Evolutionary conservation across 2,113 vertebrate genomes (phyloP).

Genomic region (Lophochroa leadbeateri): DNA sequence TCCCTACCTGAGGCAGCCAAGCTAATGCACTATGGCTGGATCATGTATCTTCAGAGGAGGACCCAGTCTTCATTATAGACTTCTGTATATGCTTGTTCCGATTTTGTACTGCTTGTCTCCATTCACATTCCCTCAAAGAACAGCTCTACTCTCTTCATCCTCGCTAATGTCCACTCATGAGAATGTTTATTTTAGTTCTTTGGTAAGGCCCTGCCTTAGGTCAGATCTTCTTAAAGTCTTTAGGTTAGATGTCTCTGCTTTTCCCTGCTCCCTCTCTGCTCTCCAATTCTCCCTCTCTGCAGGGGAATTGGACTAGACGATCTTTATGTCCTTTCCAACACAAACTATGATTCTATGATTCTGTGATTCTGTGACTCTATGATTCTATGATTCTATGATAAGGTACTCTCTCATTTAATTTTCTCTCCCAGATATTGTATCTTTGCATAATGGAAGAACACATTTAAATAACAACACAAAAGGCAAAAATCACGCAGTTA

Average conservation of each 20-base stretch:
- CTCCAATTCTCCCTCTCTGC: background rate
- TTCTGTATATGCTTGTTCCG: fast-evolving
- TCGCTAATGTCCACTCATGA: background rate
- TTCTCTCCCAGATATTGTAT: background rate
- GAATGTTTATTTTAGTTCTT: background rate
- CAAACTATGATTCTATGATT: background rate
- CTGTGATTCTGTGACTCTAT: background rate
- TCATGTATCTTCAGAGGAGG: background rate
- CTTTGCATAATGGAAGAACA: background rate
- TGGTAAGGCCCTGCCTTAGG: background rate
- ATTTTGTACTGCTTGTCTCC: background rate
- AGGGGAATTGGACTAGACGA: background rate
- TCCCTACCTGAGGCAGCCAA: fast-evolving
- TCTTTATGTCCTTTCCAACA: background rate
- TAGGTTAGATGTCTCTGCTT: background rate
- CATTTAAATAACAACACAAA: background rate
- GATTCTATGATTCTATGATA: background rate
- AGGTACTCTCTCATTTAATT: background rate
- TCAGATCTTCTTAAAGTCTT: background rate
- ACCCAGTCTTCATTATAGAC: background rate
- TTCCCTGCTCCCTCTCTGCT: background rate
- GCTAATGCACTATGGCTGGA: fast-evolving
- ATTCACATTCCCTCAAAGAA: background rate
- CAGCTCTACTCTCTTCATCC: background rate
- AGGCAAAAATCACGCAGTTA: background rate